Conservation (phyloP, 2,888 invertebrate genomes). For the Craniophora ligustri region DNA sequence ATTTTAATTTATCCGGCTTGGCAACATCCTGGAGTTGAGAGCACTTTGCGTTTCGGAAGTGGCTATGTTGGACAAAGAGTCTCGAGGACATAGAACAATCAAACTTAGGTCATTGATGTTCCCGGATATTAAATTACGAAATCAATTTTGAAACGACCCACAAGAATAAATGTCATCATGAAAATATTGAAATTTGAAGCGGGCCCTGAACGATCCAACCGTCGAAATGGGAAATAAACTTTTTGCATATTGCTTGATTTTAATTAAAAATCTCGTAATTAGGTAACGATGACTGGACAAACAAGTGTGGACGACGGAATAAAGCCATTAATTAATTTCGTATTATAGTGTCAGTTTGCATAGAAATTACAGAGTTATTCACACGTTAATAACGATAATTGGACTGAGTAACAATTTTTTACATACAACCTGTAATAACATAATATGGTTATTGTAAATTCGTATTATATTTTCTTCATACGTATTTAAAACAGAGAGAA, state of each 20-base stretch:
- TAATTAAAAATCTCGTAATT: slow-evolving; percentile 58
- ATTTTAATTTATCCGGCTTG: slow-evolving; percentile 68
- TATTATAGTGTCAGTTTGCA: slow-evolving; percentile 49
- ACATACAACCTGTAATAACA: neutral
- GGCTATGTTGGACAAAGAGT: slow-evolving; percentile 65
- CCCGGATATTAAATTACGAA: slow-evolving; percentile 57
- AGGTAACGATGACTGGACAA: slow-evolving; percentile 66
- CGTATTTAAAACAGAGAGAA: neutral
- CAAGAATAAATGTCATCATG: slow-evolving; percentile 2
- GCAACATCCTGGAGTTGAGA: slow-evolving; percentile 62
- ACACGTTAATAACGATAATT: slow-evolving; percentile 58
- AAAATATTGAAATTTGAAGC: slow-evolving; percentile 15
- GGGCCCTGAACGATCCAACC: slow-evolving; percentile 15
- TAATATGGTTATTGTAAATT: too few relatives aligned
- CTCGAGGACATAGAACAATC: slow-evolving; percentile 56
- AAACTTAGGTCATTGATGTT: slow-evolving; percentile 61
- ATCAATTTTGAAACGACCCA: slow-evolving; percentile 42
- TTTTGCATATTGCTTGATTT: slow-evolving; percentile 26
- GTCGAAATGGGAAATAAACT: slow-evolving; percentile 23
- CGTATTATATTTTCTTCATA: neutral
- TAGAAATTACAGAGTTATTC: slow-evolving; percentile 61
- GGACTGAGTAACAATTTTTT: slow-evolving; percentile 9
- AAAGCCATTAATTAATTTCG: slow-evolving; percentile 70
- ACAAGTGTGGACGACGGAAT: slow-evolving; percentile 58
- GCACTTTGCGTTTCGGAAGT: slow-evolving; percentile 69